Evolutionary conservation across 2,888 invertebrate species (phyloP).

Genomic region (Notodromas monacha): DNA sequence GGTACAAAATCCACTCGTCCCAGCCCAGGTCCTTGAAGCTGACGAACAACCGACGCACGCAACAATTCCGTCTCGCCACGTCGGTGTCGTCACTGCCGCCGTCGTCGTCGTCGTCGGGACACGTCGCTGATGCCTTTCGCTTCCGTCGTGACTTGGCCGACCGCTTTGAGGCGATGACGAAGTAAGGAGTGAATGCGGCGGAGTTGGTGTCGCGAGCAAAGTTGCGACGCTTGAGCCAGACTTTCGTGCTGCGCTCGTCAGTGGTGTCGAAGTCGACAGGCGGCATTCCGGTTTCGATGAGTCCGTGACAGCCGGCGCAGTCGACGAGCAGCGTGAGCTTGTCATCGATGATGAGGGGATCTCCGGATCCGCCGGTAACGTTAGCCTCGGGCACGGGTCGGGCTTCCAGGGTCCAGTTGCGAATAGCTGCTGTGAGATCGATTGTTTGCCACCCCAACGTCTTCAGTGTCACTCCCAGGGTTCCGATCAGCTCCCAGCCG

Average conservation of each 20-base stretch:
- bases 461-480: constrained; percentile 24
- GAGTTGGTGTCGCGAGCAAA: constrained; percentile 20
- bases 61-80: constrained; percentile 26
- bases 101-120: constrained; percentile 6
- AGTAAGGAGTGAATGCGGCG: constrained; percentile 12
- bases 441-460: constrained; percentile 54
- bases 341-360: constrained; percentile 13
- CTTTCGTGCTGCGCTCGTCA: constrained; percentile 14
- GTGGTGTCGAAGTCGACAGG: constrained; percentile 16
- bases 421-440: constrained; percentile 42
- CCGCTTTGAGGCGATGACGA: not conserved
- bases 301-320: constrained; percentile 15
- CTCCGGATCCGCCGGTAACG: too few species aligned
- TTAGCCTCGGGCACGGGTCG: too few species aligned
- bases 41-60: constrained; percentile 63
- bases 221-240: too few species aligned
- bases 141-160: too few species aligned
- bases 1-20: constrained; percentile 74
- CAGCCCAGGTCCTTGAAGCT: constrained; percentile 64
- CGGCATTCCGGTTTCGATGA: constrained; percentile 12
- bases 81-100: constrained; percentile 4
- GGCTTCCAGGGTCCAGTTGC: constrained; percentile 33
- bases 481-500: constrained; percentile 24
- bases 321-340: constrained; percentile 37
- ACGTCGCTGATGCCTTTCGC: not conserved